phyloP scores from a whole-genome alignment of 2,797 vertebrate genomes.

The Lagorchestes hirsutus region DNA sequence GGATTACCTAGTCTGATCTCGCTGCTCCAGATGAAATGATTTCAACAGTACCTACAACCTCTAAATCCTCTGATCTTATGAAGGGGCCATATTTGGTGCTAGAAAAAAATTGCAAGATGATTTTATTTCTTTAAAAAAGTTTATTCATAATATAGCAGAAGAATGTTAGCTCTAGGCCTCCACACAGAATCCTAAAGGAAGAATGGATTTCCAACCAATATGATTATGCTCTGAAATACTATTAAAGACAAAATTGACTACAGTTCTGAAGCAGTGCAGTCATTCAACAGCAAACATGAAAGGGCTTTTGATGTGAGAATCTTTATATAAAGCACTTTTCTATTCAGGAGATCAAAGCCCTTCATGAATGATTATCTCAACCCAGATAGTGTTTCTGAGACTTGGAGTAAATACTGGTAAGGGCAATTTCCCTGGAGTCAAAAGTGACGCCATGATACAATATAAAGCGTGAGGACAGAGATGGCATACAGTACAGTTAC shows the following conservation, averaged over 20 bases:
- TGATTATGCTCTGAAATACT: constrained; percentile 34
- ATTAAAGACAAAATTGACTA: constrained; percentile 15
- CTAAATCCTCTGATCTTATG: not conserved
- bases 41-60: not conserved
- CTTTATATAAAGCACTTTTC: constrained; percentile 16
- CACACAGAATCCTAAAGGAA: not conserved
- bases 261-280: constrained; percentile 12
- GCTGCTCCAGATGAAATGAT: not conserved
- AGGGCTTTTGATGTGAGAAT: constrained; percentile 42
- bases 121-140: not conserved
- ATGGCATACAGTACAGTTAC: not conserved
- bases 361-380: constrained; percentile 55
- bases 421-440: not conserved
- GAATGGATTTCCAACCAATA: not conserved
- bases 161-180: not conserved
- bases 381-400: constrained; percentile 10
- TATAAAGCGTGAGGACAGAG: not conserved
- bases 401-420: constrained; percentile 16
- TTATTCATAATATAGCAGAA: not conserved
- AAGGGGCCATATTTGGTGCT: not conserved
- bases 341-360: constrained; percentile 41
- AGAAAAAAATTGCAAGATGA: not conserved
- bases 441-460: not conserved
- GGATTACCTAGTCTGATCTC: not conserved
- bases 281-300: not conserved